These are phyloP conservation scores for Gavia stellata DNA, from an alignment of 2,113 vertebrate species.

Conservation along the genomic window DNA sequence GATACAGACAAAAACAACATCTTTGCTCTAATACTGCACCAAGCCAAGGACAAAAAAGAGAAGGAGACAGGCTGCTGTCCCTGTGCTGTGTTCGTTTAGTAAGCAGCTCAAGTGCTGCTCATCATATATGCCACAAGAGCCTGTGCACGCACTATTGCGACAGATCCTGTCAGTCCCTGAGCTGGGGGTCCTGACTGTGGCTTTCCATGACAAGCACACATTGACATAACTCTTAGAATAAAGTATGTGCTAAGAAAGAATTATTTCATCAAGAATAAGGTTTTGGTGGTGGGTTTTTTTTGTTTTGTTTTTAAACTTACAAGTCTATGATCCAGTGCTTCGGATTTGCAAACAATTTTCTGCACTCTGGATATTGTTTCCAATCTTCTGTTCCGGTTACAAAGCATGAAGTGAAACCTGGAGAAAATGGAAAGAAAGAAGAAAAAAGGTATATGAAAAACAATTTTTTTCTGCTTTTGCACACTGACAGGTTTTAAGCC, in stretches of 20 bases:
- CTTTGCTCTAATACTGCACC: not conserved
- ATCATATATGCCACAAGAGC: not conserved
- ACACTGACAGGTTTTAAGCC: not conserved
- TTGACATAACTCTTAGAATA: not conserved
- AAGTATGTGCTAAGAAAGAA: not conserved
- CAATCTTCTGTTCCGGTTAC: not conserved
- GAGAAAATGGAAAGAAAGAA: not conserved
- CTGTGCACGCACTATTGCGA: not conserved
- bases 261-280: not conserved
- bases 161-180: not conserved
- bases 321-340: not conserved
- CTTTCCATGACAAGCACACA: not conserved
- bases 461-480: not conserved
- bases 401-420: not conserved
- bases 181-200: not conserved
- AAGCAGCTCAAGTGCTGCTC: not conserved
- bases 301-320: not conserved
- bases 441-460: not conserved
- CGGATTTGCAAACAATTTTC: not conserved
- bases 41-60: constrained; percentile 15
- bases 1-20: not conserved
- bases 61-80: not conserved
- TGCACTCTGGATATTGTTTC: not conserved
- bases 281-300: rapidly evolving
- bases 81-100: not conserved